Evolutionary conservation across 2,113 vertebrate genomes (phyloP), one percentile per base, ranked within the genome.

Genomic region (Syngnathoides biaculeatus): DNA sequence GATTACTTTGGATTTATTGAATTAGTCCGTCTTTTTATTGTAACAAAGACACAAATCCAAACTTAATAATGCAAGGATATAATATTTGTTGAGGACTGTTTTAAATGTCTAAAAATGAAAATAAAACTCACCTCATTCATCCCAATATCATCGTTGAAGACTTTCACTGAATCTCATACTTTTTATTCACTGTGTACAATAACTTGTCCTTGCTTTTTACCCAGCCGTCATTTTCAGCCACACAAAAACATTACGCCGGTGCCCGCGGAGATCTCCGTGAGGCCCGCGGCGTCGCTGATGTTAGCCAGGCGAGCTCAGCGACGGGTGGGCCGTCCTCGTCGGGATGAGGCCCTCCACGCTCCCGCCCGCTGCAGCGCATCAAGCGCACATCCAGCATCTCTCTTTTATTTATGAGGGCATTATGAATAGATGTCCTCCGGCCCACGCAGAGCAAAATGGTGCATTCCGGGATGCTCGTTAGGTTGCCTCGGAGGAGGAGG

Each of bases 371-470:
- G 15, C 19, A 10, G 19, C 26, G 10, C 58, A n/a, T 40, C 10
- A n/a, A 60, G 58, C 24, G 17, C 20, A 11, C 67, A 84, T 77
- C 78, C 69, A 30, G 61, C 63, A 68, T 12, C n/a, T 4, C 4
- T 0, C 74, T 82, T 82, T 90, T 89, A 89, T 90, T 81, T 69
- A 91, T 87, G 72, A 84, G 68, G 4, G 62, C 53, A 65, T 83
- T 80, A 75, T 83, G 84, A 81, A 79, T 77, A 81, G 79, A 78
- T 62, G 75, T 86, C 82, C 78, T 81, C 75, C 72, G 13, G 55
- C 55, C 14, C 55, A 14, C 26, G 26, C 48, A 52, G 55, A 57
- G 26, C 55, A 30, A 57, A 57, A 15, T 30, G 26, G 55, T 26
- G 15, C 14, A 6, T 3, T 57, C 24, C 14, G 4, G 4, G 26